Percentiles rank a stretch among this genome's conserved stretches.
These are phyloP conservation scores for Apolygus lucorum DNA, from an alignment of 1,140 invertebrate species.

Conservation along the genomic window DNA sequence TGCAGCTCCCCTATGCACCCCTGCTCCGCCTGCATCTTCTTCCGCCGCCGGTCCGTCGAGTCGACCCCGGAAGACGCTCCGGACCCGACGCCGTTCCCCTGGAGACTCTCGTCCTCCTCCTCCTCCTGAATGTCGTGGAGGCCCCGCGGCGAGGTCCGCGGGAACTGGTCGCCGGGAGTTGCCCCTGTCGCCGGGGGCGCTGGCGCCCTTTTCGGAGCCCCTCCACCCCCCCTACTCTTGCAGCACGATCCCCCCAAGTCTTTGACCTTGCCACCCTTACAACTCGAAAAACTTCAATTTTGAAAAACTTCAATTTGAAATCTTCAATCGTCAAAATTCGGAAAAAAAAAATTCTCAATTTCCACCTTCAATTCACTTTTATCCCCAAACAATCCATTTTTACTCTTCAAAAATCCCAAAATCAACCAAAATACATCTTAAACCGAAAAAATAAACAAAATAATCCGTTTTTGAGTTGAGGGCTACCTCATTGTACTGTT, in stretches of 20 bases:
- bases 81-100: not conserved
- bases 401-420: too few species aligned
- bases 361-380: too few species aligned
- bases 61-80: slow-evolving; percentile 18
- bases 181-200: slow-evolving; percentile 18
- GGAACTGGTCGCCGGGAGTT: not conserved
- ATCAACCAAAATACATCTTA: too few species aligned
- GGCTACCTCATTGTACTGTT: too few species aligned
- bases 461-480: too few species aligned
- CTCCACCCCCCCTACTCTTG: slow-evolving; percentile 22
- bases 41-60: slow-evolving; percentile 19
- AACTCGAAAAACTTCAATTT: too few species aligned
- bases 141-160: slow-evolving; percentile 37
- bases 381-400: too few species aligned
- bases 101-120: slow-evolving; percentile 37
- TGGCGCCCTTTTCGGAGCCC: slow-evolving; percentile 32
- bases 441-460: too few species aligned
- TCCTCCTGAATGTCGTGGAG: slow-evolving; percentile 48
- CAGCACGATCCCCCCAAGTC: slow-evolving; percentile 14
- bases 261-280: not conserved
- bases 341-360: too few species aligned
- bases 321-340: too few species aligned
- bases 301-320: too few species aligned
- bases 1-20: slow-evolving; percentile 77
- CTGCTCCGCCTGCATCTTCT: slow-evolving; percentile 74